Evolutionary conservation across 2,113 vertebrate genomes (phyloP).

Genomic region (Stegastes partitus): DNA sequence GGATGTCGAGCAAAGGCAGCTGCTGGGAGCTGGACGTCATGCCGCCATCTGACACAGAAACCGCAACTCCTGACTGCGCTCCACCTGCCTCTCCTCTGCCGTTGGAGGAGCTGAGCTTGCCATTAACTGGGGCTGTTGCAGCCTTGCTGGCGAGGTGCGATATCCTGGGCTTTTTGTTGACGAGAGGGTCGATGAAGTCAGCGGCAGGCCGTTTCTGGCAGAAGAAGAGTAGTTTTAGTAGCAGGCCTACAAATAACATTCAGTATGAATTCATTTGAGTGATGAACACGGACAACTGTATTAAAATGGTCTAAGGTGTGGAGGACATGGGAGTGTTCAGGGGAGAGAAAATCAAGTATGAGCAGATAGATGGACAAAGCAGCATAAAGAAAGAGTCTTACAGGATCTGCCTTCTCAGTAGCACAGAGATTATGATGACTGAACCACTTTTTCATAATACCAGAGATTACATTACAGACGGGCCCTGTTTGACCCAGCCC

Average conservation of each 20-base stretch:
- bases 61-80: slow-evolving; percentile 29
- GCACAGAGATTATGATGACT: slow-evolving; percentile 22
- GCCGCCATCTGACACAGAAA: slow-evolving; percentile 57
- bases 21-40: slow-evolving; percentile 78
- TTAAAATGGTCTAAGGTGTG: background rate
- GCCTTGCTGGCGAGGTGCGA: slow-evolving; percentile 90
- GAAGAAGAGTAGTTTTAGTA: slow-evolving; percentile 20
- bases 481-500: slow-evolving; percentile 22
- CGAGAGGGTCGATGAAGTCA: slow-evolving; percentile 93
- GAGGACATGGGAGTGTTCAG: background rate
- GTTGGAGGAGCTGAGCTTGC: slow-evolving; percentile 87
- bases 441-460: slow-evolving; percentile 41
- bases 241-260: background rate
- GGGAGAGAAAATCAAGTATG: background rate
- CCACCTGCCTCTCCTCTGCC: slow-evolving; percentile 84
- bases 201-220: slow-evolving; percentile 90
- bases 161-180: slow-evolving; percentile 94
- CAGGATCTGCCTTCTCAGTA: slow-evolving; percentile 11
- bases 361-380: slow-evolving; percentile 3
- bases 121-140: slow-evolving; percentile 88
- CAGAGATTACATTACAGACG: slow-evolving; percentile 51
- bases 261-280: slow-evolving; percentile 25
- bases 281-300: too few species aligned
- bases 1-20: slow-evolving; percentile 86
- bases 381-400: background rate